These are phyloP conservation scores for Tinea trinotella DNA, from an alignment of 2,888 invertebrate species.

Conservation along the genomic window DNA sequence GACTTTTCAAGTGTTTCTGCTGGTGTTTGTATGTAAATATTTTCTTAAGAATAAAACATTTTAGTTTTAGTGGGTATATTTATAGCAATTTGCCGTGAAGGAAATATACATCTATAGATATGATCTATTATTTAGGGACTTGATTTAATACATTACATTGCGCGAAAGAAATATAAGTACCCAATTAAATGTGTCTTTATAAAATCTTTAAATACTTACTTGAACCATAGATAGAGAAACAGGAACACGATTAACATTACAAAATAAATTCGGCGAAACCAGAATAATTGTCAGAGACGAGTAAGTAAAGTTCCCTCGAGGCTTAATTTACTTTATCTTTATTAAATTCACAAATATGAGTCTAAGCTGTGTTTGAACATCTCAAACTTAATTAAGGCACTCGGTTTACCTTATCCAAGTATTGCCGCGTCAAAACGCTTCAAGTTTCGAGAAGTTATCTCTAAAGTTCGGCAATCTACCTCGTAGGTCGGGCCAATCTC, in stretches of 20 bases:
- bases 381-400: constrained; percentile 60
- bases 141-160: no score
- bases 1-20: constrained; percentile 1
- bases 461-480: constrained; percentile 64
- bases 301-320: neutral
- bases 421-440: constrained; percentile 65
- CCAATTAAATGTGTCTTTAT: no score
- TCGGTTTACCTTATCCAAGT: constrained; percentile 64
- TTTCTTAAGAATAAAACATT: neutral
- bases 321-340: constrained; percentile 23
- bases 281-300: constrained; percentile 14
- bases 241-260: neutral
- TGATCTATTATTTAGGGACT: no score
- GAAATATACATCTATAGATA: no score
- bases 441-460: constrained; percentile 65
- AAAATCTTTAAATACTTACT: no score
- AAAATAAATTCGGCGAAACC: neutral
- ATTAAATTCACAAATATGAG: constrained; percentile 36
- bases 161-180: no score
- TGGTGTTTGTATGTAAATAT: neutral
- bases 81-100: no score
- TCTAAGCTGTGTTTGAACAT: constrained; percentile 41
- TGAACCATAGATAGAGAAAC: no score
- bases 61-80: no score
- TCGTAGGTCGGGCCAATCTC: constrained; percentile 60